Percentiles rank a stretch among this genome's conserved stretches.
These are phyloP conservation scores for Thalassophryne amazonica DNA, from an alignment of 2,797 vertebrate species.

Conservation along the genomic window DNA sequence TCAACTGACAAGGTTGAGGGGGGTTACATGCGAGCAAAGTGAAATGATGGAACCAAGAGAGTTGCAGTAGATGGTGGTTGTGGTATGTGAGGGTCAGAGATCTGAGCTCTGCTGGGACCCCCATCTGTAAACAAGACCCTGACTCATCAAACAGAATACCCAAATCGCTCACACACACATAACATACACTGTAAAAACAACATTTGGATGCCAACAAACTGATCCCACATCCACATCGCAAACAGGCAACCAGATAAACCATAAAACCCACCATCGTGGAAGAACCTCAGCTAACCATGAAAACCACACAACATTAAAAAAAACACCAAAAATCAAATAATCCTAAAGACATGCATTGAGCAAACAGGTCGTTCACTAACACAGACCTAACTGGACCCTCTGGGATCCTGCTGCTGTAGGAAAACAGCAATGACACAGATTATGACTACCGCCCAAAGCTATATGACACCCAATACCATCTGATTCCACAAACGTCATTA, in stretches of 20 bases:
- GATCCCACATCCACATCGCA: slow-evolving; percentile 38
- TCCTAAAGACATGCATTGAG: slow-evolving; percentile 3
- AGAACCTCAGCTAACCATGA: slow-evolving; percentile 30
- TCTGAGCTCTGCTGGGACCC: slow-evolving; percentile 74
- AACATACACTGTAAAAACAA: slow-evolving; percentile 49
- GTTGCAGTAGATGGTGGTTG: slow-evolving; percentile 63
- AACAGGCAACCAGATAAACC: slow-evolving; percentile 61
- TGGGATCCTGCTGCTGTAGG: slow-evolving; percentile 2
- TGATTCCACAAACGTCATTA: slow-evolving; percentile 26
- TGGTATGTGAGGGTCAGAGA: slow-evolving; percentile 81
- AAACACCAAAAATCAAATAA: slow-evolving; percentile 19
- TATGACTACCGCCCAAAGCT: slow-evolving; percentile 33
- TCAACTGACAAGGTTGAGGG: slow-evolving; percentile 35
- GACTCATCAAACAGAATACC: slow-evolving; percentile 63
- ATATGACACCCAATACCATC: slow-evolving; percentile 35
- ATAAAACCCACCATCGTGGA: slow-evolving; percentile 28
- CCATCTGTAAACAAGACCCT: slow-evolving; percentile 76
- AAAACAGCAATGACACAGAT: slow-evolving; percentile 40
- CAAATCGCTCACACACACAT: slow-evolving; percentile 46
- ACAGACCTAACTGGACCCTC: slow-evolving; percentile 6
- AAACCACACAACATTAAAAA: slow-evolving; percentile 11
- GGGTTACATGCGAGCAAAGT: slow-evolving; percentile 34
- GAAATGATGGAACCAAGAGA: slow-evolving; percentile 44
- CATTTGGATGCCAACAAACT: slow-evolving; percentile 57
- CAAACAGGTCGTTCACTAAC: slow-evolving; percentile 14